A percentile compares a stretch with the other conserved stretches of the same genome.
Evolutionary conservation across 2,888 invertebrate species (phyloP).

Genomic region (Formica aserva): DNA sequence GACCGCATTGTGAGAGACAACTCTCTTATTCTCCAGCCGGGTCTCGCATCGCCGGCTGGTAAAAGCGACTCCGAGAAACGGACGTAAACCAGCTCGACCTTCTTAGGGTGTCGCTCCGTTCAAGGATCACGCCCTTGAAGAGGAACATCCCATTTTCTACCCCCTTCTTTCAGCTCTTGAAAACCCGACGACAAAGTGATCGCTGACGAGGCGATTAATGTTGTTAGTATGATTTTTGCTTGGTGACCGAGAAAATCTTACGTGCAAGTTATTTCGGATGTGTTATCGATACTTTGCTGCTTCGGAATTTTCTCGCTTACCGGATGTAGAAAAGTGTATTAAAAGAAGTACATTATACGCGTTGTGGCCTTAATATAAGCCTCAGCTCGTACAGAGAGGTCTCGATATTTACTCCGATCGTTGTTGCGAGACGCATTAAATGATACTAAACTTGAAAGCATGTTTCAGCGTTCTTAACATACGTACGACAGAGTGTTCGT

Average conservation of each 20-base stretch:
- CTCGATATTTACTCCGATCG: too few species aligned
- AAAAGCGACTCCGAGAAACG: constrained; percentile 63
- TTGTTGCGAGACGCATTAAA: too few species aligned
- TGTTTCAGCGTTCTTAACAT: too few species aligned
- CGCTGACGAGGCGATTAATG: neutral
- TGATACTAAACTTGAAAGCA: too few species aligned
- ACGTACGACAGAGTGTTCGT: too few species aligned
- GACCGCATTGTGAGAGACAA: constrained; percentile 74
- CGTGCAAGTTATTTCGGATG: neutral
- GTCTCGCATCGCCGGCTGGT: constrained; percentile 40
- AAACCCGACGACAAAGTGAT: neutral
- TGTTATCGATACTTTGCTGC: neutral
- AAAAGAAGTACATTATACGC: neutral
- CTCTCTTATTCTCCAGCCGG: constrained; percentile 45
- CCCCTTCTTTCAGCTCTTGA: neutral
- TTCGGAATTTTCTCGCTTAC: neutral
- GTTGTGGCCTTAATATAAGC: too few species aligned
- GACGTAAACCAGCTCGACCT: constrained; percentile 45
- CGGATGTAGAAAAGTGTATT: neutral
- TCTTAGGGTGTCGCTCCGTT: constrained; percentile 56
- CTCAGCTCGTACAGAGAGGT: too few species aligned
- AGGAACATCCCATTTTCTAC: constrained; percentile 17
- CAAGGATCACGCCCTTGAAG: constrained; percentile 40
- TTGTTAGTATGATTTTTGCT: neutral
- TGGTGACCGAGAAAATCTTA: constrained; percentile 15